Evolutionary conservation across 2,888 invertebrate genomes (phyloP), one percentile per base, ranked within the genome.

Genomic region (Drosophila kambysellisi): DNA sequence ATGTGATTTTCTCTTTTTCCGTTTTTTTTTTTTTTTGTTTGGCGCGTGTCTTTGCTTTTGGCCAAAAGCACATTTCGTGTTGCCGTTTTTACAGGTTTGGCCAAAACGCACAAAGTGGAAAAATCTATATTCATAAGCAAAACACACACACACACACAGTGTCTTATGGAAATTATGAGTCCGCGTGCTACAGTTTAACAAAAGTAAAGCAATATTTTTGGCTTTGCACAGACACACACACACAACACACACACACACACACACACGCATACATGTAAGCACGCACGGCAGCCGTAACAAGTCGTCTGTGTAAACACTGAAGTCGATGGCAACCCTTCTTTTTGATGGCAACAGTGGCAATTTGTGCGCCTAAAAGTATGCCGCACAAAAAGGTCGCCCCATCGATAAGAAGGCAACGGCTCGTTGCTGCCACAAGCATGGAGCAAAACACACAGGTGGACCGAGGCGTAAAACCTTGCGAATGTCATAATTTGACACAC

Each of bases 401-500:
- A 56, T 73, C 77, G 77, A 83, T 82, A 83, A 74, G 77, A 59
- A 32, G 74, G 77, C 67, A 51, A 69, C 51, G 66, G 56, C 64
- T 65, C 74, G 68, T 25, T 59, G 61, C 61, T 66, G 54, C 70
- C 60, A 33, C 60, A 65, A 51, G 61, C 57, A 51, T 25, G 9
- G 17, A 8, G 64, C 61, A 41, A n/a, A n/a, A 30, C 35, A 46
- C 59, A 57, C 61, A 64, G 74, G 62, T 66, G 69, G 79, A 67
- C 70, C 70, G n/a, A 74, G 56, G 61, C 72, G 50, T 63, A 39
- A 41, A 77, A 67, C 76, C 73, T 68, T 79, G 80, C 83, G 74
- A 70, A 80, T 83, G 86, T 86, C 88, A 86, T 86, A 86, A 83
- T 86, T 83, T 86, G 78, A 79, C 73, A 79, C 66, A 77, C 69